A percentile compares a stretch with the other conserved stretches of the same genome.
Evolutionary conservation across 1,140 invertebrate species (phyloP).

Genomic region (Pseudomyrmex sp.): DNA sequence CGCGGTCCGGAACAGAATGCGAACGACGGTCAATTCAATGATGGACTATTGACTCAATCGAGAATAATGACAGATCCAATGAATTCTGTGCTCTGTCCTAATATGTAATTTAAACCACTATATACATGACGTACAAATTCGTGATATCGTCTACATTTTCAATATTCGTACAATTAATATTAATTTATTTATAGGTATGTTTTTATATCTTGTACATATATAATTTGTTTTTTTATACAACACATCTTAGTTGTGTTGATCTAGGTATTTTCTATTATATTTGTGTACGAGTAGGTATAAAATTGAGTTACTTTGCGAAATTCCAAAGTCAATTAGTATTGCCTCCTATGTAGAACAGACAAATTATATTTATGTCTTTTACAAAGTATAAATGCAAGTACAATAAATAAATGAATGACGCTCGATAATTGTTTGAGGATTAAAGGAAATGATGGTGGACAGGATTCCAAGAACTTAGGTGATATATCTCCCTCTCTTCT

Average conservation of each 20-base stretch:
- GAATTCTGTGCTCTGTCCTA: conserved; percentile 86
- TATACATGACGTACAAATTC: conserved; percentile 54
- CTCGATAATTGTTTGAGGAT: not conserved
- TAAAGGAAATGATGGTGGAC: conserved; percentile 53
- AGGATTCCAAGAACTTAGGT: conserved; percentile 17
- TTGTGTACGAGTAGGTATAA: not conserved
- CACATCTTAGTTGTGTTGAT: not conserved
- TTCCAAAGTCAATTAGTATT: not conserved
- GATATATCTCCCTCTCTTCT: not conserved
- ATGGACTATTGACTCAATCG: conserved; percentile 86
- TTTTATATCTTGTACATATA: conserved; percentile 49
- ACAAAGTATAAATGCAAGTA: too few relatives aligned
- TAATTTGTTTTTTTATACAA: not conserved
- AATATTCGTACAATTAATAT: conserved; percentile 43
- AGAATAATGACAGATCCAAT: conserved; percentile 84
- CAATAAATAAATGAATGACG: too few relatives aligned
- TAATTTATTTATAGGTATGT: not conserved
- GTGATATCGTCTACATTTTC: not conserved
- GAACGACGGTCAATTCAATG: conserved; percentile 88
- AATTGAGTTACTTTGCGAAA: conserved; percentile 17
- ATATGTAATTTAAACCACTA: conserved; percentile 1
- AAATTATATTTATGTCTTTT: conserved; percentile 3
- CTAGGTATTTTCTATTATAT: not conserved
- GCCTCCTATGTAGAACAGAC: not conserved
- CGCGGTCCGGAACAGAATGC: conserved; percentile 88